Evolutionary conservation across 2,888 invertebrate species (phyloP), one percentile per base, ranked within the genome.

Genomic region (Troglohyphantes excavatus): DNA sequence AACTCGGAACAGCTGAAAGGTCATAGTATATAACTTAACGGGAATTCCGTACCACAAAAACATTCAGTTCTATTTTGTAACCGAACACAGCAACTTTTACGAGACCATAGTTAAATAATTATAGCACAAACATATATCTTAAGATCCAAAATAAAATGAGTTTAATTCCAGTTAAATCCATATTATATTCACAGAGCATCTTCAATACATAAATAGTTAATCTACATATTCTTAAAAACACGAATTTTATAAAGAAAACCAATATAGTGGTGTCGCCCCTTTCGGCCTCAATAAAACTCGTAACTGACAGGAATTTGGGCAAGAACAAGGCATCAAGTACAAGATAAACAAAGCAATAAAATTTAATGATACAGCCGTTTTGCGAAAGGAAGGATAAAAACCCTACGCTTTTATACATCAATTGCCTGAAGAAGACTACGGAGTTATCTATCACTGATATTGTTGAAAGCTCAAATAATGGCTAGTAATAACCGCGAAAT

Each of bases 271-370:
- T 26, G 26, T n/a, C 17, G 27, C 11, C 65, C 9, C 26, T 19
- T 65, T 65, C 29, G 29, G 75, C 59, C 67, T 85, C 59, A 76
- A 85, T 85, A 85, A 85, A 85, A 68, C 46, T 53, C 65, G 33
- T 53, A 85, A 68, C 76, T 53, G 46, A 68, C 65, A 85, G 46
- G 75, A 85, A 85, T 67, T 43, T 59, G 67, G 39, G 17, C 67
- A 26, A 67, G 46, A 85, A 65, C 61, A 75, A 59, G 53, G 75
- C 68, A 85, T 85, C 84, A 72, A 83, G 39, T 63, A 76, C 67
- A 85, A 68, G 76, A 85, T 85, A 85, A 85, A 85, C 75, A 85
- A 76, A 85, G 84, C 59, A 76, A 76, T 85, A 85, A 85, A 85
- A 85, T 85, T 85, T 85, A 85, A 85, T 85, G 84, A 85, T 53